These are phyloP conservation scores for Invenusta paracnida DNA, from an alignment of 2,888 invertebrate species.

Conservation along the genomic window DNA sequence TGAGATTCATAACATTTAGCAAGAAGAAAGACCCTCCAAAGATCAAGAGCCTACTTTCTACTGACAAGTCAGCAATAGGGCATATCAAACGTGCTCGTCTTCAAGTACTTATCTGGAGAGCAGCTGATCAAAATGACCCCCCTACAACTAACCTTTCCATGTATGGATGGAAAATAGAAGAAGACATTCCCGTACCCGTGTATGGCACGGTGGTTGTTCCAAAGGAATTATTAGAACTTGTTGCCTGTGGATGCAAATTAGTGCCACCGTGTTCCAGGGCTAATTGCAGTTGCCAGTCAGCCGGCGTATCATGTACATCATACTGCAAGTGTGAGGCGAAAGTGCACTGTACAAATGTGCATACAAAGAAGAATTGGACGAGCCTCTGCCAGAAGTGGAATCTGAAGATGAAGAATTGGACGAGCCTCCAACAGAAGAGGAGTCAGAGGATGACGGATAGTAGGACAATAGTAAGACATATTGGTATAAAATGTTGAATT, in stretches of 20 bases:
- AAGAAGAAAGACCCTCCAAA: too few relatives aligned
- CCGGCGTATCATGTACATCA: conserved; percentile 6
- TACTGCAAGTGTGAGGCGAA: conserved; percentile 23
- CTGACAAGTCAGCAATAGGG: neutral
- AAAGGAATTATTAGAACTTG: neutral
- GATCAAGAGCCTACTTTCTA: too few relatives aligned
- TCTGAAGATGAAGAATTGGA: neutral
- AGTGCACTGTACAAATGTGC: neutral
- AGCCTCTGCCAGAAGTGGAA: neutral
- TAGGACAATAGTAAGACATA: conserved; percentile 11
- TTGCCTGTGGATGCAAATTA: conserved; percentile 1
- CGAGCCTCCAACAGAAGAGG: conserved; percentile 6
- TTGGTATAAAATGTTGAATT: conserved; percentile 12
- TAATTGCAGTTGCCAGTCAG: conserved; percentile 12
- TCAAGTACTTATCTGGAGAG: neutral
- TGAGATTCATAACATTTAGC: too few relatives aligned
- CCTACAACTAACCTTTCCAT: neutral
- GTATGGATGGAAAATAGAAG: conserved; percentile 17
- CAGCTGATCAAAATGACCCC: neutral
- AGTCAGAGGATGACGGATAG: neutral
- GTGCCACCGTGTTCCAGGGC: conserved; percentile 7
- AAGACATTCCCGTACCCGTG: neutral
- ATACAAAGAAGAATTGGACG: conserved; percentile 9
- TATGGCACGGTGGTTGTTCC: conserved; percentile 1
- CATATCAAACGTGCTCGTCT: neutral